phyloP scores from a whole-genome alignment of 2,113 vertebrate species.

The Hippocampus zosterae region DNA sequence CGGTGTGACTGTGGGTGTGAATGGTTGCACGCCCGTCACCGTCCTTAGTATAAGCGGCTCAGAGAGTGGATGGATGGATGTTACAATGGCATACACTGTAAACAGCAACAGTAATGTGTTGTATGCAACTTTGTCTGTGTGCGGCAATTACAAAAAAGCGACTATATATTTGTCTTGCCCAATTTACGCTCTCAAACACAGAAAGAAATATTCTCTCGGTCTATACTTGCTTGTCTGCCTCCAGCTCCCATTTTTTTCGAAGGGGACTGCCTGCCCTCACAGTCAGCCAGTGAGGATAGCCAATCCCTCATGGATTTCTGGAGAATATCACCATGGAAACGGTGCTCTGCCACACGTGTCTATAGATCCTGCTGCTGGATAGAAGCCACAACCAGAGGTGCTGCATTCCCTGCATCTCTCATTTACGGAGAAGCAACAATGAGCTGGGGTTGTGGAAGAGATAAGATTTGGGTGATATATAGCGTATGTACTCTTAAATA shows the following conservation, averaged over 20 bases:
- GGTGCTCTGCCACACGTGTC: conserved; percentile 72
- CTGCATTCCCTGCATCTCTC: conserved; percentile 47
- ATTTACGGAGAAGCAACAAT: conserved; percentile 31
- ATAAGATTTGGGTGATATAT: conserved; percentile 10
- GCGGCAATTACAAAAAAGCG: not conserved
- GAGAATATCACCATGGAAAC: conserved; percentile 81
- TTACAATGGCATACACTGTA: not conserved
- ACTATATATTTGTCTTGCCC: not conserved
- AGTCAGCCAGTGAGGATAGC: conserved; percentile 67
- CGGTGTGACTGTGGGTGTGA: too few species aligned
- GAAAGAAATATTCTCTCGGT: not conserved
- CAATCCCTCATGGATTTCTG: conserved; percentile 79
- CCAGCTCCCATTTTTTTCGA: conserved; percentile 33
- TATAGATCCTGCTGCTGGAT: conserved; percentile 74
- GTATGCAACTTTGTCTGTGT: not conserved
- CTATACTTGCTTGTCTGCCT: conserved; percentile 26
- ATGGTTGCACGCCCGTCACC: too few species aligned
- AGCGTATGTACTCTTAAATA: conserved; percentile 10
- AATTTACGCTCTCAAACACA: not conserved
- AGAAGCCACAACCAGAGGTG: conserved; percentile 69
- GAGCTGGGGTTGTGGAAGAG: conserved; percentile 10
- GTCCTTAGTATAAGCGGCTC: too few species aligned
- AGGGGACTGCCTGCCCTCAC: conserved; percentile 26
- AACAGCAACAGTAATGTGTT: not conserved
- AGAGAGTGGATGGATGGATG: not conserved